Evolutionary conservation across 1,140 invertebrate species (phyloP).

Genomic region (Drosophila mojavensis): DNA sequence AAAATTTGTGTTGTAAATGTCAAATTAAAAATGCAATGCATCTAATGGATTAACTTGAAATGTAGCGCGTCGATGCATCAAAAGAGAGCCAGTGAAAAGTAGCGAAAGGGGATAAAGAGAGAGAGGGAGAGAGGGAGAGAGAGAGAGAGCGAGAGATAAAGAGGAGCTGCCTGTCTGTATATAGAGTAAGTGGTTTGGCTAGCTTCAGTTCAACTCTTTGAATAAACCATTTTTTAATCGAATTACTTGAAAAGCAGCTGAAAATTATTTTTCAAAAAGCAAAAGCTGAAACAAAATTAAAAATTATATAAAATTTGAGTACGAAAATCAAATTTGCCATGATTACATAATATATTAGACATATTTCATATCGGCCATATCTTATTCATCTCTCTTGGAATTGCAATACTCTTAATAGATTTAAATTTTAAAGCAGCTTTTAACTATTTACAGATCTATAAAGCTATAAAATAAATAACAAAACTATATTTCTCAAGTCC

Average conservation of each 20-base stretch:
- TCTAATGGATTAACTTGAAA: conserved; percentile 76
- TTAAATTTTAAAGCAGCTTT: not conserved
- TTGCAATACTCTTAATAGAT: not conserved
- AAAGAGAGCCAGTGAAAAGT: not conserved
- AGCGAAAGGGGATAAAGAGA: not conserved
- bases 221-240: conserved; percentile 53
- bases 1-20: conserved; percentile 77
- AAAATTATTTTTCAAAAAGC: conserved; percentile 19
- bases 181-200: not conserved
- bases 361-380: too few relatives aligned
- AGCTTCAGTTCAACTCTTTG: conserved; percentile 36
- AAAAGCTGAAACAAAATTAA: not conserved
- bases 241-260: too few relatives aligned
- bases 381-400: too few relatives aligned
- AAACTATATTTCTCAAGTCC: too few relatives aligned
- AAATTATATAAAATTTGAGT: not conserved
- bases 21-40: conserved; percentile 80
- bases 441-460: not conserved
- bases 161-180: not conserved
- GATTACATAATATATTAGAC: too few relatives aligned
- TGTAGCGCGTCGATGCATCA: conserved; percentile 72
- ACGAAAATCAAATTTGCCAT: not conserved
- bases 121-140: not conserved
- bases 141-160: too few relatives aligned
- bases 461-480: too few relatives aligned